Conservation (phyloP, 1,140 invertebrate species). For the Alviniconcha marisindica region DNA sequence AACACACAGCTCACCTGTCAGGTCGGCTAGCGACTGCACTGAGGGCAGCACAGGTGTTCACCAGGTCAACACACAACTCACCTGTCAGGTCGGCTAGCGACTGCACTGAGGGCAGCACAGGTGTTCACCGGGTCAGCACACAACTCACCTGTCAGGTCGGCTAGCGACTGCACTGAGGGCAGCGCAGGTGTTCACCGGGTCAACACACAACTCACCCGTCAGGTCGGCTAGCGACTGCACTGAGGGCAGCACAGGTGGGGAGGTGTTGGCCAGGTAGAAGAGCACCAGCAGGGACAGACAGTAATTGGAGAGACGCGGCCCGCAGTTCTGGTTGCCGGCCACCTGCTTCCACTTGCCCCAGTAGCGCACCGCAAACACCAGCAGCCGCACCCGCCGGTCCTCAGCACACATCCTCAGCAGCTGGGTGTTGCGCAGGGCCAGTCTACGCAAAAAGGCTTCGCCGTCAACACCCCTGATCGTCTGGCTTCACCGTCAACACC, state of each 20-base stretch:
- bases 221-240: conserved; percentile 52
- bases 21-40: no score
- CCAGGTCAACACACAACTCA: no score
- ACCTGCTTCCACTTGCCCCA: conserved; percentile 64
- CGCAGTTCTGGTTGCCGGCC: conserved; percentile 52
- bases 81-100: no score
- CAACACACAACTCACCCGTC: conserved; percentile 45
- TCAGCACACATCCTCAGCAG: conserved; percentile 55
- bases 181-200: no score
- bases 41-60: no score
- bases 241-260: conserved; percentile 55
- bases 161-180: conserved; percentile 53
- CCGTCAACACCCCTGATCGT: no score
- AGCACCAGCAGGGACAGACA: conserved; percentile 62
- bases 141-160: conserved; percentile 48
- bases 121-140: no score
- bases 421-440: conserved; percentile 62
- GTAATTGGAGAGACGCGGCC: conserved; percentile 62
- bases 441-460: no score
- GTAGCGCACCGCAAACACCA: conserved; percentile 62
- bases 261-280: conserved; percentile 59
- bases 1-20: no score
- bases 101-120: no score
- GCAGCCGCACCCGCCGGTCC: conserved; percentile 58
- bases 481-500: no score